Conservation (phyloP, 2,888 invertebrate genomes). For the Arctia plantaginis region DNA sequence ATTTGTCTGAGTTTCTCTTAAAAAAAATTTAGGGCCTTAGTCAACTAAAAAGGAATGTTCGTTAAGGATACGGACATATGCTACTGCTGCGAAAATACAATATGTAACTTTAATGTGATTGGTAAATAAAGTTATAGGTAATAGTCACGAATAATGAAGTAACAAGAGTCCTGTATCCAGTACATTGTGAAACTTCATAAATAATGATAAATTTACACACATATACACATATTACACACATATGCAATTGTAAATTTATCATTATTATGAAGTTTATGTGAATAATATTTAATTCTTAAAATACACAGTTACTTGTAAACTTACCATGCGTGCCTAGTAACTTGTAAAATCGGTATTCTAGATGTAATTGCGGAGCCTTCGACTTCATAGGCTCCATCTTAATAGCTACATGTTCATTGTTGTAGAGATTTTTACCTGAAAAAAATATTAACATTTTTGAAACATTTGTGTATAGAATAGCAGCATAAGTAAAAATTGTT, state of each 20-base stretch:
- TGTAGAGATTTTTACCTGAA: constrained; percentile 99
- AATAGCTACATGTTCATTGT: constrained; percentile 99
- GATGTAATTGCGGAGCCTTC: constrained; percentile 99
- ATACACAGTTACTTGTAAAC: constrained; percentile 59
- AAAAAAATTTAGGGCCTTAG: background rate
- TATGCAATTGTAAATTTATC: background rate
- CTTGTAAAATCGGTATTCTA: constrained; percentile 99
- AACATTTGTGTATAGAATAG: too few species aligned
- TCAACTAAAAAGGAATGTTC: background rate
- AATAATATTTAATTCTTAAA: background rate
- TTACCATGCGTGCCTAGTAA: constrained; percentile 98
- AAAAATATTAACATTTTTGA: constrained; percentile 54
- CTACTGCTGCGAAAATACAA: background rate
- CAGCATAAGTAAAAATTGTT: too few species aligned
- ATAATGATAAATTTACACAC: background rate
- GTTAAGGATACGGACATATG: background rate
- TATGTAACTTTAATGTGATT: background rate
- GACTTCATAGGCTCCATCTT: constrained; percentile 99
- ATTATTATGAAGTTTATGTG: background rate
- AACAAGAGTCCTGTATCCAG: background rate
- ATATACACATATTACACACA: too few species aligned
- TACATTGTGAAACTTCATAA: background rate
- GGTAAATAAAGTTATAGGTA: background rate
- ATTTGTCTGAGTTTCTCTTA: background rate
- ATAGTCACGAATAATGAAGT: background rate